Evolutionary conservation across 2,113 vertebrate genomes (phyloP), one percentile per base, ranked within the genome.

Genomic region (Reinhardtius hippoglossoides): DNA sequence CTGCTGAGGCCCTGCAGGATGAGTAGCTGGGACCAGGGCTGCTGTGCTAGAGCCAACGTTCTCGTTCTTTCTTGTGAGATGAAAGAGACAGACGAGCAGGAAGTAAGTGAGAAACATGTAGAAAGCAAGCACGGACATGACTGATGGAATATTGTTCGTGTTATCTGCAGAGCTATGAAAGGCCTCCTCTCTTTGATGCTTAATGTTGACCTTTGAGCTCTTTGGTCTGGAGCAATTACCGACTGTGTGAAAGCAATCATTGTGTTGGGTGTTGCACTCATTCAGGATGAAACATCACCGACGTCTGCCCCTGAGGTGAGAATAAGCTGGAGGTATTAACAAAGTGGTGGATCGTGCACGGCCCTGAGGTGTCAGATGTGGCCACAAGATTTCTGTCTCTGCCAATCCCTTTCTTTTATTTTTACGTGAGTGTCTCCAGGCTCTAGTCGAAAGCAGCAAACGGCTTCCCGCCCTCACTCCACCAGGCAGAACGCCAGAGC

Each of bases 1-100:
- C 88, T 89, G 80, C 83, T 84, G 87, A 90, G 77, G 86, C 74
- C 69, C 14, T 90, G 87, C 85, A 91, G 68, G 85, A 88, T 90
- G 87, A 80, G 82, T 87, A 68, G 44, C 65, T 73, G 68, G 57
- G 76, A 81, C 74, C 37, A 18, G 73, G n/a, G 64, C 72, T 80
- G 69, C 58, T 40, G 58, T 42, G 74, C 68, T 66, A 60, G 83
- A 77, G 74, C 37, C 20, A 26, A 62, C 40, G 69, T 73, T 48
- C 64, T 83, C 60, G 40, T 73, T 70, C 66, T 84, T 84, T 66
- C 44, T 21, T 71, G 21, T 35, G 57, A 87, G 70, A 80, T 83
- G 48, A 68, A 81, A 81, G 59, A 26, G 18, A 57, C 23, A 52
- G 61, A 40, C 48, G 14, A 55, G 23, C 40, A 42, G 40, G 66